These are phyloP conservation scores for Rhynchotus rufescens DNA, from an alignment of 2,797 vertebrate genomes.

Conservation along the genomic window DNA sequence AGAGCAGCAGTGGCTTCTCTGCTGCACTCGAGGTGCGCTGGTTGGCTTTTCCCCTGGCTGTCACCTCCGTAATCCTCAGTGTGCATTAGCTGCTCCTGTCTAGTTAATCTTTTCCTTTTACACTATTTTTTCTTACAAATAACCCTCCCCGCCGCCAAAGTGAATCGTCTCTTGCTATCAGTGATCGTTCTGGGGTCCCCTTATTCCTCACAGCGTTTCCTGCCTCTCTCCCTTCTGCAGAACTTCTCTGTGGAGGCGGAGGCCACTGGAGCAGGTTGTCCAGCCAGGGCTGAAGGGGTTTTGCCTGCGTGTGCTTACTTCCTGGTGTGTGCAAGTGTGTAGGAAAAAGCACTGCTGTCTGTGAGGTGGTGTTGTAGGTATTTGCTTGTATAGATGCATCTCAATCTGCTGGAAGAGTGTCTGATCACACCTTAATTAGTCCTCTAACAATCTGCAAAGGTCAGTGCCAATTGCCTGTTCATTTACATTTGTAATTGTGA, in stretches of 20 bases:
- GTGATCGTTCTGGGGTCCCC: neutral
- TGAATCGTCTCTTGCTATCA: neutral
- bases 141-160: neutral
- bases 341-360: neutral
- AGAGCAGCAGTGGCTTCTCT: neutral
- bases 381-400: slow-evolving; percentile 57
- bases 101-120: neutral
- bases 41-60: neutral
- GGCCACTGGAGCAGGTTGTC: too few relatives aligned
- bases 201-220: neutral
- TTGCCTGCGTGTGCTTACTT: neutral
- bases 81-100: neutral
- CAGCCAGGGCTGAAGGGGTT: fast-evolving
- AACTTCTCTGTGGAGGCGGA: neutral
- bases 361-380: neutral
- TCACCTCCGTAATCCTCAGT: neutral
- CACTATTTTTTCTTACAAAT: neutral
- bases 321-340: neutral
- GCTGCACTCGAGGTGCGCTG: neutral
- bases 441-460: slow-evolving; percentile 84
- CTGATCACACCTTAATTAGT: slow-evolving; percentile 83
- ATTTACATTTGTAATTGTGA: slow-evolving; percentile 82
- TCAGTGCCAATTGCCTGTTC: slow-evolving; percentile 82
- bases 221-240: neutral
- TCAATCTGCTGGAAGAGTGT: slow-evolving; percentile 76